Evolutionary conservation across 2,888 invertebrate species (phyloP), one percentile per base, ranked within the genome.

Genomic region (Atethmia centrago): DNA sequence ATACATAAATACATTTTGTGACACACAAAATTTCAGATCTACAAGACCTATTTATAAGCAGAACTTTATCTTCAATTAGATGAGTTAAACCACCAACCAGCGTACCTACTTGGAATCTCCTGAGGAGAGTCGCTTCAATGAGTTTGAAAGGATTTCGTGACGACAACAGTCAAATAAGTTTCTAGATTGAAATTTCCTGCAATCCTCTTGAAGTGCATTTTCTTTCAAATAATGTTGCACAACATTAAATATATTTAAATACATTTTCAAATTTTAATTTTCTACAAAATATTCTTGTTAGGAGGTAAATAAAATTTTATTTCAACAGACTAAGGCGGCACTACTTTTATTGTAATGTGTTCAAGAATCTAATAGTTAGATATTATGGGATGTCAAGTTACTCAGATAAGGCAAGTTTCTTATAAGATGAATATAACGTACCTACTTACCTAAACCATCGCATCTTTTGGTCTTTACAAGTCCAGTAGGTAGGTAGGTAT

Each of bases 121-220:
- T 74, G 83, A 67, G 70, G 77, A 80, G 80, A 89, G 82, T 88
- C 89, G 85, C 88, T 88, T 89, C 89, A 91, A 91, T 90, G 90
- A 91, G 84, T 93, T 92, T 90, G 87, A 90, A 90, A 91, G 90
- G 89, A 90, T 91, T 92, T 90, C 83, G 86, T 88, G 88, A 88
- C 85, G 85, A 87, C 84, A 87, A 87, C 83, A 88, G 88, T 90
- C 88, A 90, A 90, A 91, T 89, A 92, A 92, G 89, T 91, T 92
- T 88, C 84, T 81, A 89, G 88, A 90, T 90, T 90, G 84, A 90
- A 90, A 90, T 89, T 89, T 88, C 88, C 87, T 88, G 87, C 84
- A 88, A 84, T 87, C 80, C 79, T 85, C 83, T 87, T 84, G 74
- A 82, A 65, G 61, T 19, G 47, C 53, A 36, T 61, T 75, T 73